Percentiles rank a stretch among this genome's conserved stretches.
phyloP scores from a whole-genome alignment of 2,888 invertebrate species.

The Willowsia nigromaculata region DNA sequence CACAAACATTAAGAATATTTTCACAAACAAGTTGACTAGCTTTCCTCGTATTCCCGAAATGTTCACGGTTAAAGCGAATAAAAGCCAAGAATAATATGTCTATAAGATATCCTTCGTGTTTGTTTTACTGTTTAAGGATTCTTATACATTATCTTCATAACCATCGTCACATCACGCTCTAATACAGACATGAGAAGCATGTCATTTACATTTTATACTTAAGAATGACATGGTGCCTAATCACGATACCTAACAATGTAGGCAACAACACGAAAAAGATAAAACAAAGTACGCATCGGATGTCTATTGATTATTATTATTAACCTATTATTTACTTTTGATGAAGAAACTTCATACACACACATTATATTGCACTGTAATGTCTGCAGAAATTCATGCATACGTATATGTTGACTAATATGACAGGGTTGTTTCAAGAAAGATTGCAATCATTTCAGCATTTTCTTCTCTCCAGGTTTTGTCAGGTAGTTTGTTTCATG shows the following conservation, averaged over 20 bases:
- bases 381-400: too few species aligned
- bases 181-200: not conserved
- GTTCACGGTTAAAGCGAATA: not conserved
- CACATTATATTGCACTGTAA: not conserved
- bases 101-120: not conserved
- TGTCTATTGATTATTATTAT: not conserved
- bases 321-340: not conserved
- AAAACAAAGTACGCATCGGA: not conserved
- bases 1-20: not conserved
- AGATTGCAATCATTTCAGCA: not conserved
- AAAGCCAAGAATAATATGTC: not conserved
- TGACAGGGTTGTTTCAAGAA: not conserved
- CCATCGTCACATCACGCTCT: not conserved
- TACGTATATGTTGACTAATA: not conserved
- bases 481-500: not conserved
- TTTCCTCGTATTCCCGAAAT: not conserved
- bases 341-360: not conserved
- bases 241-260: not conserved
- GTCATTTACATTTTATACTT: not conserved
- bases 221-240: not conserved
- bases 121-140: not conserved
- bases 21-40: not conserved
- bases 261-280: not conserved
- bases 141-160: not conserved
- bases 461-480: not conserved